phyloP scores from a whole-genome alignment of 2,113 vertebrate species.

The Psophia crepitans region DNA sequence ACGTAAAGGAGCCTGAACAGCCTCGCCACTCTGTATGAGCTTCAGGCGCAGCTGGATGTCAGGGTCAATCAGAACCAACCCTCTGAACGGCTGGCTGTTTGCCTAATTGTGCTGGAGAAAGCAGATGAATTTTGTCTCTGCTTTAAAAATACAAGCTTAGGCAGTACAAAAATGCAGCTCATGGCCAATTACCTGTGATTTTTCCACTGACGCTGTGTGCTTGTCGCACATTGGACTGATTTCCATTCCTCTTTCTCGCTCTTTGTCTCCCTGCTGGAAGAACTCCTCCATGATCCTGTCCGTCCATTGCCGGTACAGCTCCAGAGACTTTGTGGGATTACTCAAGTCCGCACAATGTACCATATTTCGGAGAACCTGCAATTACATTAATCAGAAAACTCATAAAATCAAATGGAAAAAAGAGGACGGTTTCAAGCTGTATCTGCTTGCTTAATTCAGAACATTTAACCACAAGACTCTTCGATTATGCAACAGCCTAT shows the following conservation, averaged over 20 bases:
- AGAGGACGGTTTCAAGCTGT: not conserved
- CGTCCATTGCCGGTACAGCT: conserved; percentile 95
- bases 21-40: not conserved
- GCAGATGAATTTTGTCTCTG: not conserved
- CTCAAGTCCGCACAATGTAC: conserved; percentile 97
- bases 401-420: not conserved
- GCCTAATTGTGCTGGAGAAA: not conserved
- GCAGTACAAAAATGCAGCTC: not conserved
- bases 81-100: not conserved
- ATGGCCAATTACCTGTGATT: conserved; percentile 85
- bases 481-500: not conserved
- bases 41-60: not conserved
- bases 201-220: conserved; percentile 95
- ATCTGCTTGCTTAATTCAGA: not conserved
- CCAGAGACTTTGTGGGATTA: conserved; percentile 96
- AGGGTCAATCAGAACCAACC: not conserved
- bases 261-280: conserved; percentile 97
- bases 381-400: not conserved
- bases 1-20: not conserved
- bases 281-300: conserved; percentile 99
- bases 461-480: not conserved
- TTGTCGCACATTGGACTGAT: conserved; percentile 99
- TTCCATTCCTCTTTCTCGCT: conserved; percentile 94
- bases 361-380: conserved; percentile 96
- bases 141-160: not conserved